Base-by-base conservation (phyloP, 2,888 invertebrate genomes). In the Apotomis turbidana region DNA sequence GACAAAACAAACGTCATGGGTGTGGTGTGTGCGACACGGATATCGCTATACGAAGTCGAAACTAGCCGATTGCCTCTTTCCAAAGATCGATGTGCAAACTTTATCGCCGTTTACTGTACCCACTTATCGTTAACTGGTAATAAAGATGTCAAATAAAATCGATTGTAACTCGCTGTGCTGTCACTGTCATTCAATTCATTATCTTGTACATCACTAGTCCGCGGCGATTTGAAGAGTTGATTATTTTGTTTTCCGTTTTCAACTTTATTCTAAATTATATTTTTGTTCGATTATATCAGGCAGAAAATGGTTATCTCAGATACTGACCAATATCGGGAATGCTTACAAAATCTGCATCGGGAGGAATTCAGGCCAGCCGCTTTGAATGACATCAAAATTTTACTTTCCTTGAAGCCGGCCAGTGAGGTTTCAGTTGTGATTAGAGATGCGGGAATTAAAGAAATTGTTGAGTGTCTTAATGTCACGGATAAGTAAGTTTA, bases 381-480 rank as follows among this genome's bases (percentile, higher is more conserved):
- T 27, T 77, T 93, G 57, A 88, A 85, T 77, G 88, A 90, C 70
- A 85, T 93, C 9, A 91, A 90, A 81, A 89, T 87, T 73, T 82
- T 91, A 57, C 74, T 93, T 49, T 76, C 79, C 10, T 81, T 78
- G 62, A 90, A 89, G 75, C 84, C 90, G 61, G 78, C 86, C 6
- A 78, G 78, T 60, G 89, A 90, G 77, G 87, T 85, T 63, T 78
- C 79, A 5, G 75, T 75, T 12, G 81, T 83, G 8, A 85, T 93
- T 46, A 82, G 80, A 77, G 79, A 83, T 78, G 84, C 95, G 15
- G 94, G 94, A 76, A 91, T 96, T 69, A 90, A 95, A 0, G 90
- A 94, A 78, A 93, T 96, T 70, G 94, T 96, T 74, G 94, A 95
- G 57, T 96, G 96, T 78, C 86, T 96, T 49, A 95, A 96, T 81